These are phyloP conservation scores for Amorpha juglandis DNA, from an alignment of 2,888 invertebrate genomes.

Conservation along the genomic window DNA sequence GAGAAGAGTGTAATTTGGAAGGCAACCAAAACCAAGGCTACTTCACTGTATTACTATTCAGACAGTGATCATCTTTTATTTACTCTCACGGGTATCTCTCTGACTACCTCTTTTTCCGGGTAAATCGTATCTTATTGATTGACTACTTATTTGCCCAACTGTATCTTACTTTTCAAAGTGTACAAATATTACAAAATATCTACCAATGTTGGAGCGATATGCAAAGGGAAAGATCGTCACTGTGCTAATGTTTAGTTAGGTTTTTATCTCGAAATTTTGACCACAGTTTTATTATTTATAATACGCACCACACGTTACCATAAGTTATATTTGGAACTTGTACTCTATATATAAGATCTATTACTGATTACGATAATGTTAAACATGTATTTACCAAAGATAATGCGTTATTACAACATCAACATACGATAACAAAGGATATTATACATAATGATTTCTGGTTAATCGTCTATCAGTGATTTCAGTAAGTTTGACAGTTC, in stretches of 20 bases:
- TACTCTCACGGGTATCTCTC: not conserved
- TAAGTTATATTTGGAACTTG: not conserved
- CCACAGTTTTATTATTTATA: not conserved
- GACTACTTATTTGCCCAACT: not conserved
- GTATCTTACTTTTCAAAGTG: not conserved
- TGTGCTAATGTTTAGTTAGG: conserved; percentile 7
- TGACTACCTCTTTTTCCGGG: not conserved
- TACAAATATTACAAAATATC: not conserved
- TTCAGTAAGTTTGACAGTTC: conserved; percentile 30
- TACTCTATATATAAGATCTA: conserved; percentile 36
- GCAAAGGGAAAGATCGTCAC: not conserved
- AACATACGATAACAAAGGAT: conserved; percentile 31
- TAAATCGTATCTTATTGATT: not conserved
- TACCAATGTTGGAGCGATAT: not conserved
- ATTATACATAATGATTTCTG: conserved; percentile 27
- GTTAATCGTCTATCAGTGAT: conserved; percentile 32
- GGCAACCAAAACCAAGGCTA: too few species aligned
- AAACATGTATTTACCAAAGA: conserved; percentile 41
- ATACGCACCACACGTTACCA: not conserved
- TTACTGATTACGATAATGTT: conserved; percentile 38
- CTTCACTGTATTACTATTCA: not conserved
- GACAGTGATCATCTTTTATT: not conserved
- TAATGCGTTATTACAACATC: conserved; percentile 35
- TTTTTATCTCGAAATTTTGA: not conserved
- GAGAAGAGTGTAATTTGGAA: too few species aligned